Percentiles rank a stretch among this genome's conserved stretches.
Evolutionary conservation across 2,113 vertebrate genomes (phyloP).

Genomic region (Nettapus auritus): DNA sequence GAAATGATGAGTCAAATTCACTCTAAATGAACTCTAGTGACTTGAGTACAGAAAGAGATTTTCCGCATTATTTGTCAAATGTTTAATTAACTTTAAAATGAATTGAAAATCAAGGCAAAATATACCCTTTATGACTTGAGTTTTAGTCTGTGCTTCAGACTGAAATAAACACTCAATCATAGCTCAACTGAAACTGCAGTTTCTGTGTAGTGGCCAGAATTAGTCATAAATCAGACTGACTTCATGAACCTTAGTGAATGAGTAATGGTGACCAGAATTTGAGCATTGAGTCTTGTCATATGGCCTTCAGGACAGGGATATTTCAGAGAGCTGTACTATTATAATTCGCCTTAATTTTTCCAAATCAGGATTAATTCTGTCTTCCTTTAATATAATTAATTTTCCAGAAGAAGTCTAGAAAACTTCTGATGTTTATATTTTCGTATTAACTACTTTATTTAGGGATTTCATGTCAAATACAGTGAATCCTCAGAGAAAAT

Average conservation of each 20-base stretch:
- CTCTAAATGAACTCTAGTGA: background rate
- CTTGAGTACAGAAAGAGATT: background rate
- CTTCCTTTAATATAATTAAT: background rate
- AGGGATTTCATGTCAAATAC: background rate
- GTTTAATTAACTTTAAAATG: background rate
- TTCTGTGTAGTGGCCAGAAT: background rate
- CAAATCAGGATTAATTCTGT: background rate
- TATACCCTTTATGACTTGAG: background rate
- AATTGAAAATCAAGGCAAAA: slow-evolving; percentile 1
- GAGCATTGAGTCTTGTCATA: background rate
- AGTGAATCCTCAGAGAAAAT: background rate
- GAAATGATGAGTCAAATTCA: background rate
- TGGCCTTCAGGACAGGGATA: background rate
- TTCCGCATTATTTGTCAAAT: background rate
- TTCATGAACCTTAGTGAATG: background rate
- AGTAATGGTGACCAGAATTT: background rate
- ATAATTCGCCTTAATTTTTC: background rate
- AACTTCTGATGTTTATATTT: background rate
- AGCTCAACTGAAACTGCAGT: background rate
- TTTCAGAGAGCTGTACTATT: background rate
- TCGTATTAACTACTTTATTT: background rate
- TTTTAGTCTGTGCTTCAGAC: background rate
- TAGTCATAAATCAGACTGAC: background rate
- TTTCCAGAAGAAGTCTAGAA: background rate
- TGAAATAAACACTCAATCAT: background rate